Percentiles rank a stretch among this genome's conserved stretches.
Evolutionary conservation across 1,140 invertebrate genomes (phyloP).

Genomic region (Drosophila biarmipes): DNA sequence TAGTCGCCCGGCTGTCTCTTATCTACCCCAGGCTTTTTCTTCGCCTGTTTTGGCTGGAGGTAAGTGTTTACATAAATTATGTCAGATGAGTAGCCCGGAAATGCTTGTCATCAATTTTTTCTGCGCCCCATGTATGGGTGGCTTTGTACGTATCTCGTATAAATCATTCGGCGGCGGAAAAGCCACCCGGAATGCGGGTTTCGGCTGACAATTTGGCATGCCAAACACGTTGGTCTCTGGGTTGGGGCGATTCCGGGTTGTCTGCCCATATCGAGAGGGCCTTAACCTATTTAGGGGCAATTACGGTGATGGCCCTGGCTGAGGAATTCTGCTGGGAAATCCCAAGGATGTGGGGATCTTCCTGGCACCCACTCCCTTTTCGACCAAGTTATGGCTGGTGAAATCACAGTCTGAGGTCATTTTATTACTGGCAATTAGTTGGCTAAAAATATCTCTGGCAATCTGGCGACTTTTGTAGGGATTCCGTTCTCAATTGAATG

Average conservation of each 20-base stretch:
- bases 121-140: slow-evolving; percentile 5
- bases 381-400: neutral
- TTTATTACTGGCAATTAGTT: slow-evolving; percentile 32
- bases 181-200: slow-evolving; percentile 38
- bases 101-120: slow-evolving; percentile 79
- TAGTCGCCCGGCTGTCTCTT: slow-evolving; percentile 53
- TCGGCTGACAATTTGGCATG: slow-evolving; percentile 67
- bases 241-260: slow-evolving; percentile 30
- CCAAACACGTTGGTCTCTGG: slow-evolving; percentile 64
- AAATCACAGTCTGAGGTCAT: slow-evolving; percentile 21
- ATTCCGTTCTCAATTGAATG: slow-evolving; percentile 31
- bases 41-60: slow-evolving; percentile 6
- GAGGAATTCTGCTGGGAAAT: slow-evolving; percentile 19
- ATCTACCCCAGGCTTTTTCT: neutral
- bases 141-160: slow-evolving; percentile 37
- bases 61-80: slow-evolving; percentile 82
- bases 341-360: slow-evolving; percentile 13
- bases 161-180: slow-evolving; percentile 56
- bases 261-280: slow-evolving; percentile 16
- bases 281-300: slow-evolving; percentile 57
- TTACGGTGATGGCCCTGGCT: slow-evolving; percentile 32
- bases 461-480: slow-evolving; percentile 51
- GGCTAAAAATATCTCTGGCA: slow-evolving; percentile 51
- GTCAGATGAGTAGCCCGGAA: slow-evolving; percentile 72
- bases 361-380: neutral